A percentile compares a stretch with the other conserved stretches of the same genome.
Evolutionary conservation across 2,113 vertebrate species (phyloP).

Genomic region (Zosterops pallidus): DNA sequence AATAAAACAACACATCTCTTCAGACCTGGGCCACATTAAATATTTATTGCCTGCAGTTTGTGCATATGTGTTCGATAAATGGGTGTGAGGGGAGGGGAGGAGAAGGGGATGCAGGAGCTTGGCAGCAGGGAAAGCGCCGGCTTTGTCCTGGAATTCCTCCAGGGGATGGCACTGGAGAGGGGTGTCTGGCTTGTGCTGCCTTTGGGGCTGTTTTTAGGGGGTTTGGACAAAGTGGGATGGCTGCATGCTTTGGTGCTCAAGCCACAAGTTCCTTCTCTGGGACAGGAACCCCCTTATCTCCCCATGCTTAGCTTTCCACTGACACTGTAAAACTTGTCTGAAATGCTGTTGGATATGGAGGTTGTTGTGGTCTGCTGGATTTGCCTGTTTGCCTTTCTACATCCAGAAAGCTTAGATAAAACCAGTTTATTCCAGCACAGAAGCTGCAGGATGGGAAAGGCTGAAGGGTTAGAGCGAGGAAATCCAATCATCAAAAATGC

Average conservation of each 20-base stretch:
- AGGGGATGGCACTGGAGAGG: not conserved
- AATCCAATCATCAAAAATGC: not conserved
- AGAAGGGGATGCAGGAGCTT: not conserved
- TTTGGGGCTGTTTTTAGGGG: not conserved
- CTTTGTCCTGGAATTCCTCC: slow-evolving; percentile 32
- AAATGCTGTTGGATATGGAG: not conserved
- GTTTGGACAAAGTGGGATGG: not conserved
- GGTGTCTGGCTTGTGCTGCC: rapidly evolving
- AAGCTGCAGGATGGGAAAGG: not conserved
- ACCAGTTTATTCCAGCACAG: not conserved
- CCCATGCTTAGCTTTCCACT: rapidly evolving
- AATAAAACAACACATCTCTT: slow-evolving; percentile 67
- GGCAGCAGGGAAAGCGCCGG: rapidly evolving
- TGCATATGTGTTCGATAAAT: slow-evolving; percentile 63
- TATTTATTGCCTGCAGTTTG: slow-evolving; percentile 75
- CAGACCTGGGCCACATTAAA: slow-evolving; percentile 66
- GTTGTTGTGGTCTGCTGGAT: not conserved
- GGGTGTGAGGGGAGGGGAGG: not conserved
- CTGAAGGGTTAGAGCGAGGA: not conserved
- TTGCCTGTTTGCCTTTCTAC: not conserved
- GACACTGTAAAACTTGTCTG: not conserved
- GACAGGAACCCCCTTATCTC: not conserved
- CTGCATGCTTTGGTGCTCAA: not conserved
- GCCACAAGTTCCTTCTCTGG: not conserved
- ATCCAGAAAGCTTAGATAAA: not conserved